phyloP scores from a whole-genome alignment of 1,140 invertebrate species.

The Aphelenchoides fujianensis region DNA sequence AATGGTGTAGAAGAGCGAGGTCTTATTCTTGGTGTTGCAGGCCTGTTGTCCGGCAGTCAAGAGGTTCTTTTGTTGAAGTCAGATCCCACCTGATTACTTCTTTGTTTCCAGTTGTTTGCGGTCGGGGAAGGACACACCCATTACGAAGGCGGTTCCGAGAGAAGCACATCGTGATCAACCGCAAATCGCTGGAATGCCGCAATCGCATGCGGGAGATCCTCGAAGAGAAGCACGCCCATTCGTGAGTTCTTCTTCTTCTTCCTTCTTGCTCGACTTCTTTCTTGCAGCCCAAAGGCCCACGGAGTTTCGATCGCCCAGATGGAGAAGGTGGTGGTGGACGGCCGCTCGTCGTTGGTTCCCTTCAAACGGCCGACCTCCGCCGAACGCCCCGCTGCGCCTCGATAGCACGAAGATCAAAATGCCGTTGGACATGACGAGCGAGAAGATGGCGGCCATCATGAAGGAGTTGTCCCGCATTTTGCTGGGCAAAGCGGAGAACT shows the following conservation, averaged over 20 bases:
- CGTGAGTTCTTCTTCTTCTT: not conserved
- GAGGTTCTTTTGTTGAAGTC: not conserved
- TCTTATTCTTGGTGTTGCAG: too few species aligned
- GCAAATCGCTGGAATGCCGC: conserved; percentile 5
- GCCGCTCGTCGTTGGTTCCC: not conserved
- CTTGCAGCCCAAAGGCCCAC: not conserved
- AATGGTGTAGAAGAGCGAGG: too few species aligned
- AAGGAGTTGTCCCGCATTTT: not conserved
- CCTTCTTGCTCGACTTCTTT: not conserved
- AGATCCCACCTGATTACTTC: not conserved
- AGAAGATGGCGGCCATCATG: not conserved
- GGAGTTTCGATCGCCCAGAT: not conserved
- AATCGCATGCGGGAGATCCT: conserved; percentile 9
- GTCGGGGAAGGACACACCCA: not conserved
- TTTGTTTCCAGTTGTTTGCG: conserved; percentile 11
- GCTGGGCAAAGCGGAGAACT: not conserved
- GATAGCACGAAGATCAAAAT: conserved; percentile 3
- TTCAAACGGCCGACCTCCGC: not conserved
- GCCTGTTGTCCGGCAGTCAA: conserved; percentile 25
- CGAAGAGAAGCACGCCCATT: not conserved
- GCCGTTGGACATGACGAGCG: not conserved
- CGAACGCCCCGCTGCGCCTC: not conserved
- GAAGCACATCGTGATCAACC: conserved; percentile 12
- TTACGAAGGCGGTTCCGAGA: conserved; percentile 8
- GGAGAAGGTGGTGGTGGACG: not conserved